phyloP scores from a whole-genome alignment of 1,140 invertebrate genomes.

The Heliconius congener region DNA sequence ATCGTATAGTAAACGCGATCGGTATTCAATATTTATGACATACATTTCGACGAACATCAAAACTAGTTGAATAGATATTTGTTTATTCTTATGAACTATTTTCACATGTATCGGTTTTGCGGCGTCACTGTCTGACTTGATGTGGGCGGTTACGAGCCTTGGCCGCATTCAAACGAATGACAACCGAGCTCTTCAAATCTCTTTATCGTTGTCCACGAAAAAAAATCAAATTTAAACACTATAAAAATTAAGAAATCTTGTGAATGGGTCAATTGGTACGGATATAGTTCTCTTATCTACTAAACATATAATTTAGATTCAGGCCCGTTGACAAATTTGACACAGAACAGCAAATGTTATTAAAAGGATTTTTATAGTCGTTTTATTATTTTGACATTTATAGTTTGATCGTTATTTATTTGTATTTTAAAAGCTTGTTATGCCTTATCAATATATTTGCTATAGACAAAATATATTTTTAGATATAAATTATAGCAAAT shows the following conservation, averaged over 20 bases:
- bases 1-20: constrained; percentile 37
- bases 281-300: constrained; percentile 1
- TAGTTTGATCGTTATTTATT: constrained; percentile 20
- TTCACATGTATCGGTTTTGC: constrained; percentile 51
- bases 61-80: constrained; percentile 61
- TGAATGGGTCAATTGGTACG: neutral
- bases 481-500: neutral
- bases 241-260: constrained; percentile 5
- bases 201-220: constrained; percentile 5
- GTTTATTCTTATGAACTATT: constrained; percentile 55
- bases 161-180: constrained; percentile 16
- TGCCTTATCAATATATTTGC: neutral
- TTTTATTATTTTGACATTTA: constrained; percentile 28
- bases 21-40: constrained; percentile 51
- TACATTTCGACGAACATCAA: constrained; percentile 45
- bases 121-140: constrained; percentile 45
- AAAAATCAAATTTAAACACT: neutral
- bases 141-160: constrained; percentile 51
- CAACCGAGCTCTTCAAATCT: constrained; percentile 9
- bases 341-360: constrained; percentile 8
- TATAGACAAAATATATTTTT: constrained; percentile 2
- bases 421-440: constrained; percentile 7
- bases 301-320: constrained; percentile 1
- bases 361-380: constrained; percentile 22
- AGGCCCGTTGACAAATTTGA: constrained; percentile 21